Base-by-base conservation (phyloP, 2,113 vertebrate genomes). In the Archilochus colubris region DNA sequence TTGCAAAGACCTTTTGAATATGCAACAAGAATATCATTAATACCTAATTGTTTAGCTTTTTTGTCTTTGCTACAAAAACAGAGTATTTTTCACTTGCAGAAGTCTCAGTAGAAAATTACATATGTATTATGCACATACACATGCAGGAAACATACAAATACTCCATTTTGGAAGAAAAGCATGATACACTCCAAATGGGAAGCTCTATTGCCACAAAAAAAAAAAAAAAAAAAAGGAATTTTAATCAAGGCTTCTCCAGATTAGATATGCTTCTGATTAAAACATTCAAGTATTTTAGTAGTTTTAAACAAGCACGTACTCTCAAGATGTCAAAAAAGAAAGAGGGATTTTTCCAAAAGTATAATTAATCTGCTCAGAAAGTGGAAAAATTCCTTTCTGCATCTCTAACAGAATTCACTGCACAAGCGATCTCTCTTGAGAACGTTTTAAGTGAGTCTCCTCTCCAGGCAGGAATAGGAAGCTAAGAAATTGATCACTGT, bases 21-120 rank as follows among this genome's bases (percentile, higher is more conserved):
- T 96, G 95, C 95, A 97, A 97, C 94, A 96, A 97, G 96, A 98
- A 98, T 97, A 97, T 96, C 96, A 97, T 98, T 97, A 97, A 97
- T 96, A 96, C 90, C 87, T 96, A 97, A 98, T 96, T 96, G 96
- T 97, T 97, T 97, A 83, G 90, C 88, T 97, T 96, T 97, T 82
- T 97, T 95, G 92, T 95, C 91, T 93, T 97, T 96, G 92, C 85
- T 93, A 91, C 58, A 86, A 94, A 97, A 97, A 96, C 92, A 97
- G 82, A 93, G 83, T 81, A 94, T 95, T 96, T 96, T 96, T 77
- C 90, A 82, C 91, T 97, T 95, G 76, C 40, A 53, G 73, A 97
- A 96, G 83, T 94, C 97, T 95, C 92, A 81, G 90, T 93, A 83
- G 82, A 87, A 91, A 85, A 91, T 88, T 97, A 95, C 86, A 91